Evolutionary conservation across 2,113 vertebrate species (phyloP).

Genomic region (Sander lucioperca): DNA sequence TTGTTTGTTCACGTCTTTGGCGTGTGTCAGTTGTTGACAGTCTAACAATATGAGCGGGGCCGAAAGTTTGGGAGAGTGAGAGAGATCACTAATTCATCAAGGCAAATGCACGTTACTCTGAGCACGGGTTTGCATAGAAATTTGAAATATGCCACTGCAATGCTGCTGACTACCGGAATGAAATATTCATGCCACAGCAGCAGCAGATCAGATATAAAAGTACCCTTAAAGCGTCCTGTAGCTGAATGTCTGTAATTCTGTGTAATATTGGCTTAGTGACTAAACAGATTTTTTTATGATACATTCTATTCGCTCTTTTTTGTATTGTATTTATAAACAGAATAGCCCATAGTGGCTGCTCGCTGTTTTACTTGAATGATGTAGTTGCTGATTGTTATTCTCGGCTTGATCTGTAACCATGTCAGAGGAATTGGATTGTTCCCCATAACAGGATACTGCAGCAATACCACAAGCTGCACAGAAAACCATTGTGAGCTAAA

Average conservation of each 20-base stretch:
- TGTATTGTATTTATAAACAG: conserved; percentile 40
- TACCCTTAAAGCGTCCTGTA: conserved; percentile 61
- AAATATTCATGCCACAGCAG: conserved; percentile 77
- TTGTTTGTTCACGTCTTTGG: conserved; percentile 68
- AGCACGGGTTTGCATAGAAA: conserved; percentile 70
- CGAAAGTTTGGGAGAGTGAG: conserved; percentile 31
- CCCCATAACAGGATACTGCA: conserved; percentile 83
- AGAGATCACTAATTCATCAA: conserved; percentile 65
- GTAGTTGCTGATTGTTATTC: conserved; percentile 75
- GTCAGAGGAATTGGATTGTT: conserved; percentile 79
- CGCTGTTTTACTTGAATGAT: conserved; percentile 63
- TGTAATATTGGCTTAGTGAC: conserved; percentile 63
- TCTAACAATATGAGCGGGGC: conserved; percentile 58
- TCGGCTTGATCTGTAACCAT: conserved; percentile 68
- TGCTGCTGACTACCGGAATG: conserved; percentile 66
- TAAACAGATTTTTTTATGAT: conserved; percentile 59
- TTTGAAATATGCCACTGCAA: conserved; percentile 76
- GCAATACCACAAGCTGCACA: conserved; percentile 71
- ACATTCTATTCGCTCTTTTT: conserved; percentile 1
- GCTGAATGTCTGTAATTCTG: conserved; percentile 64
- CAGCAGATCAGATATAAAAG: conserved; percentile 72
- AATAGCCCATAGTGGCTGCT: conserved; percentile 39
- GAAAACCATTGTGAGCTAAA: conserved; percentile 76
- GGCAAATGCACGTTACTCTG: conserved; percentile 53
- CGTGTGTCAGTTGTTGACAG: conserved; percentile 64